These are phyloP conservation scores for Butorides virescens DNA, from an alignment of 2,113 vertebrate species.

Conservation along the genomic window DNA sequence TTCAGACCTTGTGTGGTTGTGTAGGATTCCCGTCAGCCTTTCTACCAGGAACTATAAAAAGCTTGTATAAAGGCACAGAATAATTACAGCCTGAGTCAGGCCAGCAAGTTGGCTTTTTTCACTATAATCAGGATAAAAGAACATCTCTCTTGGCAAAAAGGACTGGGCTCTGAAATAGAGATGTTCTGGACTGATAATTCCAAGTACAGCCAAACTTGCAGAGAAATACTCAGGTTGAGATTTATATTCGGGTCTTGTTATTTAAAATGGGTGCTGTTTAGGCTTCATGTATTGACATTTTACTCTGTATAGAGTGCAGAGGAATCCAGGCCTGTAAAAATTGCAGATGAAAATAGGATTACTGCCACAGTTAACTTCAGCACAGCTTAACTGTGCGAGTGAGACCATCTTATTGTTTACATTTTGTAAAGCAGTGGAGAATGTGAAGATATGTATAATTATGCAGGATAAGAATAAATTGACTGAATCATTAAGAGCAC, in stretches of 20 bases:
- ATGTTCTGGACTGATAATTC: conserved; percentile 46
- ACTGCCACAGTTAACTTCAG: neutral
- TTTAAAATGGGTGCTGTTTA: conserved; percentile 16
- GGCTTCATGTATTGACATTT: neutral
- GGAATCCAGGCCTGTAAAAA: neutral
- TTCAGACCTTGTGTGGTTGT: neutral
- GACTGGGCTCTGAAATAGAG: conserved; percentile 5
- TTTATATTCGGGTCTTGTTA: neutral
- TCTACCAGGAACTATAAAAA: conserved; percentile 37
- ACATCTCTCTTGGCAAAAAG: conserved; percentile 19
- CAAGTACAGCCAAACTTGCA: neutral
- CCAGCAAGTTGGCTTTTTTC: conserved; percentile 32
- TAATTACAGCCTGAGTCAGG: conserved; percentile 17
- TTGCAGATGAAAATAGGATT: neutral
- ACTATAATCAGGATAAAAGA: neutral
- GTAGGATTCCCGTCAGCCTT: conserved; percentile 21
- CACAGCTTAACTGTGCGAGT: neutral
- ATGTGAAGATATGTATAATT: neutral
- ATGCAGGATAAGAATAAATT: neutral
- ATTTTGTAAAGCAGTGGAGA: neutral
- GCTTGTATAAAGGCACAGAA: neutral
- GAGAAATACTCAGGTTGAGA: conserved; percentile 9
- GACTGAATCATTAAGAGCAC: neutral
- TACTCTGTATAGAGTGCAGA: neutral
- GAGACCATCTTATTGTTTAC: neutral